phyloP scores from a whole-genome alignment of 2,797 vertebrate genomes.

The Rhinatrema bivittatum region DNA sequence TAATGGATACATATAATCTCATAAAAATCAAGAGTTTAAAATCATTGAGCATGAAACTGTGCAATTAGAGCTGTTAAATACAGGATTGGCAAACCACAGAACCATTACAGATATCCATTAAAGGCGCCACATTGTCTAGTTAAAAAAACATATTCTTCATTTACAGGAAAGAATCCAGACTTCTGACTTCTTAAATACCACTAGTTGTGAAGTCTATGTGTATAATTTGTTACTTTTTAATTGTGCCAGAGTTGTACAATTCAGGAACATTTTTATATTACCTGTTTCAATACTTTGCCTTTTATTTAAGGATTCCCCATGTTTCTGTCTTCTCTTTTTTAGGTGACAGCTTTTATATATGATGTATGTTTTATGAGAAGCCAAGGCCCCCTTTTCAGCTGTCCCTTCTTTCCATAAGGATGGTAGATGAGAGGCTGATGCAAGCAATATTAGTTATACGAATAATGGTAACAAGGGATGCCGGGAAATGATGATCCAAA shows the following conservation, averaged over 20 bases:
- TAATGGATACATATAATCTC: no score
- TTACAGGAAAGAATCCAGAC: constrained; percentile 16
- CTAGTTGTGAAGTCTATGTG: constrained; percentile 1
- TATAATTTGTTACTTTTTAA: no score
- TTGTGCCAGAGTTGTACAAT: no score
- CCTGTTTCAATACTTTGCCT: background rate
- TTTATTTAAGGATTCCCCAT: no score
- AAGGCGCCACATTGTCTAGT: constrained; percentile 29
- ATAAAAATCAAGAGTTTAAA: constrained; percentile 35
- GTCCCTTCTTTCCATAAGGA: background rate
- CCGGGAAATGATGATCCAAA: background rate
- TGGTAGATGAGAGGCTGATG: background rate
- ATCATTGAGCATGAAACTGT: constrained; percentile 25
- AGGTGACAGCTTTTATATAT: background rate
- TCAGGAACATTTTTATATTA: no score
- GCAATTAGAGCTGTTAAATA: constrained; percentile 35
- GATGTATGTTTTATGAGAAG: fast-evolving
- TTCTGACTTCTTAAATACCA: constrained; percentile 13
- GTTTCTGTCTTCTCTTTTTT: background rate
- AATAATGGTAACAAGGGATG: background rate
- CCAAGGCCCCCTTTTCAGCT: no score
- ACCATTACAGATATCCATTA: constrained; percentile 19
- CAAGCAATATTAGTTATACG: background rate
- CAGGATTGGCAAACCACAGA: constrained; percentile 34
- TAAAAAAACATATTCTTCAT: constrained; percentile 15